These are phyloP conservation scores for Silurus lanzhouensis DNA, from an alignment of 2,797 vertebrate species.

Conservation along the genomic window DNA sequence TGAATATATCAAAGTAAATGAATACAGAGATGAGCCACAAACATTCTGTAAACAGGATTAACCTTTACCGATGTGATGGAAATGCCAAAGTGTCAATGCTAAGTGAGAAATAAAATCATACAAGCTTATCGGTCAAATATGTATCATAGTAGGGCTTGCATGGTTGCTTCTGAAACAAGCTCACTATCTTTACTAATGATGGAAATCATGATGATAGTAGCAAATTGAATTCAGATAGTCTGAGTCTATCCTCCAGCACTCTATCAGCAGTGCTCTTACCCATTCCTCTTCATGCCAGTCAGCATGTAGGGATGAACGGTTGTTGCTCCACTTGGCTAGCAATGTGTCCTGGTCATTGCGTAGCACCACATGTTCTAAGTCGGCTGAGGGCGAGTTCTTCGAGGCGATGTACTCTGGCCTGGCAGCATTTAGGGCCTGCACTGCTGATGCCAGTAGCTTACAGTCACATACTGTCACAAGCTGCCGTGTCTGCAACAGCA, in stretches of 20 bases:
- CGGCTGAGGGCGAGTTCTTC: conserved; percentile 88
- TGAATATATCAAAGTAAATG: background rate
- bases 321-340: conserved; percentile 92
- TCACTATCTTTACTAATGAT: background rate
- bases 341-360: conserved; percentile 96
- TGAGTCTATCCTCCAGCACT: background rate
- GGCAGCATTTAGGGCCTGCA: conserved; percentile 91
- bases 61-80: background rate
- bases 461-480: conserved; percentile 95
- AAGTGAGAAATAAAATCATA: background rate
- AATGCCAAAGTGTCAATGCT: background rate
- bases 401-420: conserved; percentile 97
- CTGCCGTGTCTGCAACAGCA: conserved; percentile 83
- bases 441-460: conserved; percentile 90
- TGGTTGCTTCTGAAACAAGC: background rate
- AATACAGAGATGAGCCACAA: no score
- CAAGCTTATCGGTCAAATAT: background rate
- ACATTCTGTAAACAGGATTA: background rate
- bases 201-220: background rate
- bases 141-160: background rate
- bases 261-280: conserved; percentile 72
- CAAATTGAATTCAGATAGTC: background rate
- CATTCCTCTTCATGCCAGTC: conserved; percentile 97
- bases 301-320: conserved; percentile 87
- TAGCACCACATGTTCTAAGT: conserved; percentile 92